Evolutionary conservation across 2,113 vertebrate species (phyloP), one percentile per base, ranked within the genome.

Genomic region (Xyrauchen texanus): DNA sequence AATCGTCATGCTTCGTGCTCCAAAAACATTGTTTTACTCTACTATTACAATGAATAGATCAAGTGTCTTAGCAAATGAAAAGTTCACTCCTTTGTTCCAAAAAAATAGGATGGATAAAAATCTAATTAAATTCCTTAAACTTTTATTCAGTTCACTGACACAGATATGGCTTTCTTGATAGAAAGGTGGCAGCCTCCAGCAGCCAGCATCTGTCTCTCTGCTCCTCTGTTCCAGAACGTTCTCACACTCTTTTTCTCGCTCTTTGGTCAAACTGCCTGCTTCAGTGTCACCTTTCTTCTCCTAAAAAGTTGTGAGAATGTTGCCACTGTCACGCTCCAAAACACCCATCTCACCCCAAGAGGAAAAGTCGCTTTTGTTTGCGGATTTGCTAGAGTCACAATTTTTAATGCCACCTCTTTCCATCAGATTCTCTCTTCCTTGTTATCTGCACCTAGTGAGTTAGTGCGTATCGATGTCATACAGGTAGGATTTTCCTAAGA

Each of bases 201-300:
- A 61, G 44, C n/a, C 69, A 73, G 57, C 53, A 68, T 84, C 72
- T 81, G 63, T 77, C 63, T n/a, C 5, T 52, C 68, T 68, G 58
- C 49, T 63, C 63, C 10, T 78, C 78, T 61, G 57, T 81, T 66
- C 45, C 71, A 64, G 63, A 64, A n/a, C 55, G 47, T 76, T 70
- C 74, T 49, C 42, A 10, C 47, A 61, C 68, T 61, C 70, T 52
- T 45, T 46, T 2, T 13, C 12, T 67, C 61, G 58, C 52, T 34
- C 21, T 34, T 34, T 61, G 57, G 60, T 66, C 16, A 7, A 21
- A 79, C 77, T 68, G 44, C 34, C 62, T 75, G 72, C 12, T 55
- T 58, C 57, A 15, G 60, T 69, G 69, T 68, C 63, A 75, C 49
- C 71, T 62, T 62, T 79, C 62, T 49, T n/a, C 60, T 44, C 45